Base-by-base conservation (phyloP, 2,888 invertebrate genomes). In the Papilio gigon region DNA sequence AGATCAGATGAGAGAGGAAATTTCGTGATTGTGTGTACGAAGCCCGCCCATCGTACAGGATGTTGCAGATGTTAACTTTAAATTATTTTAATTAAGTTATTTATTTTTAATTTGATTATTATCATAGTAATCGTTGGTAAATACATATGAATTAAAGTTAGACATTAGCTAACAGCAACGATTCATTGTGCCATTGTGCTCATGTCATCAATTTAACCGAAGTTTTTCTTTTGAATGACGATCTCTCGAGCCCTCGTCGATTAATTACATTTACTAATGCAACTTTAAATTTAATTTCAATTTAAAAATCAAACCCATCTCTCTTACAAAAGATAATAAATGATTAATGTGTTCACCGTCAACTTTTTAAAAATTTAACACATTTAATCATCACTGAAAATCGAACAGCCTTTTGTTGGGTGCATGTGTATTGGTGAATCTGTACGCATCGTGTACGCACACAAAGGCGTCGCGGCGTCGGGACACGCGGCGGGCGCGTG, bases 1-100 rank as follows among this genome's bases (percentile, higher is more conserved):
- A 85, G 87, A 89, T 90, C 87, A 86, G 89, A 82, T 75, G 84
- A 75, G 77, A 74, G 84, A 78, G 74, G 82, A 80, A 80, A 81
- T 82, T 79, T 79, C 76, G 81, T 75, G 76, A 82, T 81, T 84
- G 87, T 87, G 83, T 80, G 86, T 81, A 77, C 77, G 78, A 77
- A 80, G 79, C 75, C 75, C 73, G 73, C 70, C 69, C 42, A 68
- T 27, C 74, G 22, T 83, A 90, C 84, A 87, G 90, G 78, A 0
- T 88, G 90, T 58, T 78, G 47, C 14, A 9, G 30, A 56, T 70
- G 65, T 67, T 53, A 61, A 56, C 25, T 12, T 37, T 33, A 17
- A n/a, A 42, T 22, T 22, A 42, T 76, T 76, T 77, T 75, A 75
- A 77, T 65, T 44, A 63, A 35, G 53, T 25, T 20, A 56, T 67